phyloP scores from a whole-genome alignment of 2,888 invertebrate genomes.

The Drosophila sordidula region DNA sequence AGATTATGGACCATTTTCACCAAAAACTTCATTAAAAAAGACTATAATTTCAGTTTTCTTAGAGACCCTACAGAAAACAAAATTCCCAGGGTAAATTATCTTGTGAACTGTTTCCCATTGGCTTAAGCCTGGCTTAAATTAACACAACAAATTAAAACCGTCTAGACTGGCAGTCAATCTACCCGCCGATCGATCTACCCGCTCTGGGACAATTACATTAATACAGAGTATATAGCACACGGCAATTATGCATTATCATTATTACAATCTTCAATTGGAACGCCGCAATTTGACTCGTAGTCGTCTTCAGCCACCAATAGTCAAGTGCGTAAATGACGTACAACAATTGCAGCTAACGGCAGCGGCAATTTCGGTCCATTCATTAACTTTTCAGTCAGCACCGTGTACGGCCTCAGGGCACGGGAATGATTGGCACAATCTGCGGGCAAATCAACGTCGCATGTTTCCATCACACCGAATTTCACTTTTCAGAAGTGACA shows the following conservation, averaged over 20 bases:
- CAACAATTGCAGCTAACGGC: constrained; percentile 60
- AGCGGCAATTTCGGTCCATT: constrained; percentile 53
- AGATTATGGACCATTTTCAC: too few species aligned
- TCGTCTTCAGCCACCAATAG: constrained; percentile 34
- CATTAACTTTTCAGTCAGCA: constrained; percentile 67
- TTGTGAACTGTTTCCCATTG: neutral
- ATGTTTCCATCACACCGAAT: constrained; percentile 47
- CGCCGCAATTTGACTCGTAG: constrained; percentile 17
- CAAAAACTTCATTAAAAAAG: too few species aligned
- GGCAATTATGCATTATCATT: constrained; percentile 60
- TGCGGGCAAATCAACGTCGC: constrained; percentile 16
- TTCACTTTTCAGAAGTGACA: constrained; percentile 74
- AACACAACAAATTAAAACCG: constrained; percentile 12
- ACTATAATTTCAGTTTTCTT: too few species aligned
- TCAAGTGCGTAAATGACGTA: constrained; percentile 64
- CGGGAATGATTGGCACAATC: constrained; percentile 71
- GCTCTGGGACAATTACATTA: constrained; percentile 33
- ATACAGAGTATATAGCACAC: constrained; percentile 5
- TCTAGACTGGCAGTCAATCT: constrained; percentile 1
- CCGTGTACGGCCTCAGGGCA: constrained; percentile 42
- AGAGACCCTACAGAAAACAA: too few species aligned
- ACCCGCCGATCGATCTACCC: constrained; percentile 26
- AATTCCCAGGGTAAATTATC: neutral
- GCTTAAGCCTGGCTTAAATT: neutral
- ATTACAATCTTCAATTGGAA: constrained; percentile 43